Evolutionary conservation across 2,113 vertebrate species (phyloP).

Genomic region (Mellivora capensis): DNA sequence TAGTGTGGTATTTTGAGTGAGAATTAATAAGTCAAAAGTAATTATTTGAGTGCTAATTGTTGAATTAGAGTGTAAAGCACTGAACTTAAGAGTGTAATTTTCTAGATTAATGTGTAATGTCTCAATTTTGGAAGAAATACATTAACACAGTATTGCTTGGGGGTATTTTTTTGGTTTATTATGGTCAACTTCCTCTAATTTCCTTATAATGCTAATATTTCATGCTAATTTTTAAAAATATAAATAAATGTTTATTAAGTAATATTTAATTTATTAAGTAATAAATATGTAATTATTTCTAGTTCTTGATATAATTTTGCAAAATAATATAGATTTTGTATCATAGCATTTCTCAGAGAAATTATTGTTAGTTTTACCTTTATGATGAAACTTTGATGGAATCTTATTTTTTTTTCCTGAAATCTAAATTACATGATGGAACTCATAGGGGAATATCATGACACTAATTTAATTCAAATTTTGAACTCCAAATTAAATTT

Average conservation of each 20-base stretch:
- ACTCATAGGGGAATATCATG: background rate
- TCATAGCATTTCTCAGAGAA: background rate
- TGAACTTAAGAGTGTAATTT: constrained; percentile 34
- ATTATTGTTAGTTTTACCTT: background rate
- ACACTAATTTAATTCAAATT: constrained; percentile 12
- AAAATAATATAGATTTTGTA: background rate
- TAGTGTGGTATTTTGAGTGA: constrained; percentile 40
- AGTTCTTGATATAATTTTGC: constrained; percentile 9
- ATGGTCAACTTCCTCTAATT: constrained; percentile 31
- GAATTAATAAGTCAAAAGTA: constrained; percentile 55
- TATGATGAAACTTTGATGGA: background rate
- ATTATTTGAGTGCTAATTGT: constrained; percentile 61
- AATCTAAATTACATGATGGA: background rate
- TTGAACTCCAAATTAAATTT: background rate
- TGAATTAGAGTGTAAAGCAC: constrained; percentile 18
- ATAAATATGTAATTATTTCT: background rate
- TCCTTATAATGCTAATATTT: background rate
- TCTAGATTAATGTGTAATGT: constrained; percentile 31
- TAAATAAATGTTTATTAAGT: constrained; percentile 31
- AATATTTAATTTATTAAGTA: background rate
- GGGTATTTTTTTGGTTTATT: constrained; percentile 34
- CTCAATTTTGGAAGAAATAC: constrained; percentile 35
- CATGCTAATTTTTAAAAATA: background rate
- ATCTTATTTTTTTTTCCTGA: background rate
- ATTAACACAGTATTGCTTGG: constrained; percentile 6